Conservation (phyloP, 2,888 invertebrate species). For the Drosophila anceps region DNA sequence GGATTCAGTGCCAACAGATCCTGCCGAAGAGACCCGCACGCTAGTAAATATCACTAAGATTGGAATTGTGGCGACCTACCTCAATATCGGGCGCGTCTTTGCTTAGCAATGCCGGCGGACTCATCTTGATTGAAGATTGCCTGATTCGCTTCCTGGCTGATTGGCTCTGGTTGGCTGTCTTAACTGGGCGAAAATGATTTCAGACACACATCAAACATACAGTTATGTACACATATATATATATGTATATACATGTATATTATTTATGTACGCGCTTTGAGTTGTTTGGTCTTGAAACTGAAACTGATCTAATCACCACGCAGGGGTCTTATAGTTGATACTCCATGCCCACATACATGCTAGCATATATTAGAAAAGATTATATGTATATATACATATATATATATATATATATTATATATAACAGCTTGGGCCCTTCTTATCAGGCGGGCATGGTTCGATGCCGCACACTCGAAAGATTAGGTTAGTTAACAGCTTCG, state of each 20-base stretch:
- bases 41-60: neutral
- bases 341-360: neutral
- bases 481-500: slow-evolving; percentile 31
- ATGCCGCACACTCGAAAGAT: slow-evolving; percentile 47
- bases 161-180: neutral
- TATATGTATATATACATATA: neutral
- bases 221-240: neutral
- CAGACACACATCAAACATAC: too few species aligned
- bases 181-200: too few species aligned
- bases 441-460: slow-evolving; percentile 45
- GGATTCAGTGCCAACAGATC: slow-evolving; percentile 95
- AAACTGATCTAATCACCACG: slow-evolving; percentile 42
- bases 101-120: slow-evolving; percentile 87
- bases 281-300: slow-evolving; percentile 7
- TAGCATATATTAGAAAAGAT: neutral
- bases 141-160: neutral
- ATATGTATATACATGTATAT: neutral
- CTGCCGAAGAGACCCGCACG: slow-evolving; percentile 86
- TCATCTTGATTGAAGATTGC: slow-evolving; percentile 67
- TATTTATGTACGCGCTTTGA: neutral
- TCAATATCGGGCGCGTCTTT: slow-evolving; percentile 93
- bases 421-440: slow-evolving; percentile 14
- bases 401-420: neutral
- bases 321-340: slow-evolving; percentile 26
- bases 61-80: slow-evolving; percentile 86